These are phyloP conservation scores for Lutraria rhynchaena DNA, from an alignment of 1,140 invertebrate species.

Conservation along the genomic window DNA sequence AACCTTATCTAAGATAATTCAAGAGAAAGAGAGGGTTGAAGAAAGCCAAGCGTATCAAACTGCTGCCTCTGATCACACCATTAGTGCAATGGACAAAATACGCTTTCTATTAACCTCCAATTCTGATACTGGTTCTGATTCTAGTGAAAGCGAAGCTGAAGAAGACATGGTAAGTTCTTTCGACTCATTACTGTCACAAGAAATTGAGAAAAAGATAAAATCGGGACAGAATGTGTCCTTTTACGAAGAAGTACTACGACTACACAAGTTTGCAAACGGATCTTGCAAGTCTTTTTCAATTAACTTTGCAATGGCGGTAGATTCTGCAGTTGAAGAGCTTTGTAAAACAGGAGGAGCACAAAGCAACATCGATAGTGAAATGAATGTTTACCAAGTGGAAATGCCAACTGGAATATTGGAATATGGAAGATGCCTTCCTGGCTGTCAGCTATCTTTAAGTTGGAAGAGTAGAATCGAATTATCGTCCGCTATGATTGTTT, in stretches of 20 bases:
- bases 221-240: background rate
- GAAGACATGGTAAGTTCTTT: background rate
- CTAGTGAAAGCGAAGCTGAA: background rate
- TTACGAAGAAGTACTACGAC: background rate
- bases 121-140: background rate
- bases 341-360: background rate
- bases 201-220: background rate
- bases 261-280: slow-evolving; percentile 3
- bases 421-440: slow-evolving; percentile 7
- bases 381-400: background rate
- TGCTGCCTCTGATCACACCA: background rate
- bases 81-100: background rate
- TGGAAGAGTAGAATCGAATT: slow-evolving; percentile 8
- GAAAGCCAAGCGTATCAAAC: background rate
- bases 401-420: slow-evolving; percentile 1
- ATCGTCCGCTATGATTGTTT: background rate
- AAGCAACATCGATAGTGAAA: background rate
- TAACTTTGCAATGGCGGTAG: background rate
- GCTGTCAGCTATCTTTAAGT: background rate
- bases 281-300: background rate
- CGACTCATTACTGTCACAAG: background rate
- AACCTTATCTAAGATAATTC: background rate
- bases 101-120: background rate
- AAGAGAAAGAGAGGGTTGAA: background rate
- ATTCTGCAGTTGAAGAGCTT: background rate